Percentiles rank a stretch among this genome's conserved stretches.
These are phyloP conservation scores for Nesospiza acunhae DNA, from an alignment of 2,113 vertebrate species.

Conservation along the genomic window DNA sequence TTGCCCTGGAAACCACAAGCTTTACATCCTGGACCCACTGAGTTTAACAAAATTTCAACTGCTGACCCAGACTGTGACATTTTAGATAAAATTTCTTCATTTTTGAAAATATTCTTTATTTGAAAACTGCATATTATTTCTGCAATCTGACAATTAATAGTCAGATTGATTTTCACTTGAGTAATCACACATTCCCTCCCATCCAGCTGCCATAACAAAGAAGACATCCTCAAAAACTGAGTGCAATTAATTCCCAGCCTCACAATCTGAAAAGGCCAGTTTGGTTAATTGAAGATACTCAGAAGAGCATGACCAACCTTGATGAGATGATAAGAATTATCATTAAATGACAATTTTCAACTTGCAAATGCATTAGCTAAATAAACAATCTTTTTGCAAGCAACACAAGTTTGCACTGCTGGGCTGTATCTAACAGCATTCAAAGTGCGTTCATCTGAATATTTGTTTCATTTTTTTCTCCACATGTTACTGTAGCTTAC, in stretches of 20 bases:
- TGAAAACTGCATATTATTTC: not conserved
- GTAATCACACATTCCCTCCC: not conserved
- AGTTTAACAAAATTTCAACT: not conserved
- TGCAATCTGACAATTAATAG: not conserved
- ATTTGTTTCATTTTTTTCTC: not conserved
- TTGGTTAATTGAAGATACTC: slow-evolving; percentile 17
- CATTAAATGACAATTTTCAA: slow-evolving; percentile 1
- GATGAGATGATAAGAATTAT: slow-evolving; percentile 1
- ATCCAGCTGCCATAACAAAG: not conserved
- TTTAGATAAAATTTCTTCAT: not conserved
- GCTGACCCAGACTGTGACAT: not conserved
- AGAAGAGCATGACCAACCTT: not conserved
- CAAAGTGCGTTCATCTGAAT: not conserved
- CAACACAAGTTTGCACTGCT: not conserved
- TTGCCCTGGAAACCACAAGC: not conserved
- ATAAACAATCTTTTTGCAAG: not conserved
- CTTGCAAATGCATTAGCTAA: not conserved
- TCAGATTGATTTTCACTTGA: not conserved
- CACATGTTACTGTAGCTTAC: not conserved
- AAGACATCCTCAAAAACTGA: not conserved
- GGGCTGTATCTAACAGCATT: not conserved
- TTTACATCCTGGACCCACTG: not conserved
- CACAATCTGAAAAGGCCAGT: not conserved
- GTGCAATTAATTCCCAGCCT: slow-evolving; percentile 13
- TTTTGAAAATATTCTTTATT: not conserved